Evolutionary conservation across 2,113 vertebrate species (phyloP), one percentile per base, ranked within the genome.

Genomic region (Sula dactylatra): DNA sequence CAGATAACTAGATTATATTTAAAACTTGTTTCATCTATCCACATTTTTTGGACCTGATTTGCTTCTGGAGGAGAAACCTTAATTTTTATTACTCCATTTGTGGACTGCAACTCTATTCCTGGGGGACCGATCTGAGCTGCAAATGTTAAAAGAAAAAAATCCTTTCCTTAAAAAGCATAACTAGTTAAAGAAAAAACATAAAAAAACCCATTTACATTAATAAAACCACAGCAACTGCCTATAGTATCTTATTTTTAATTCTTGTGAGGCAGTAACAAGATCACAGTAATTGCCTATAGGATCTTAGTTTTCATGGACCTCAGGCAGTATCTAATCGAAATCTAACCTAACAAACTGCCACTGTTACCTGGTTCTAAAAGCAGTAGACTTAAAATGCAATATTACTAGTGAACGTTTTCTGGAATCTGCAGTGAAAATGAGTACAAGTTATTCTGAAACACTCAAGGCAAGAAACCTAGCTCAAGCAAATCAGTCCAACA

Each of bases 81-180:
- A 12, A 98, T 26, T 79, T 81, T 82, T 59, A 98, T 45, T 2
- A 81, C 84, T 52, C 95, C 97, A 56, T 98, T 89, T 94, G 74
- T 85, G 38, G 97, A 94, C 86, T 98, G 88, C 81, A 98, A 71
- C 17, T 62, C 73, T 26, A 98, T 54, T 32, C 54, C 86, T 34
- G 98, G 98, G 34, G 98, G 97, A 42, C 98, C 97, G 4, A 98
- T 96, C 4, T 90, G 66, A 93, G 98, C 98, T 98, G 95, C 29
- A 77, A 93, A 95, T n/a, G 78, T 50, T 15, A 25, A 66, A 93
- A 81, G 19, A 20, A 59, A 86, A 32, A n/a, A 47, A 34, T 45
- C 44, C 44, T 45, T 45, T 45, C 44, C 18, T 45, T 45, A 45
- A 61, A 45, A 49, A 91, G 36, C 1, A 40, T 26, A 10, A 44